Evolutionary conservation across 2,113 vertebrate species (phyloP).

Genomic region (Parotia lawesii): DNA sequence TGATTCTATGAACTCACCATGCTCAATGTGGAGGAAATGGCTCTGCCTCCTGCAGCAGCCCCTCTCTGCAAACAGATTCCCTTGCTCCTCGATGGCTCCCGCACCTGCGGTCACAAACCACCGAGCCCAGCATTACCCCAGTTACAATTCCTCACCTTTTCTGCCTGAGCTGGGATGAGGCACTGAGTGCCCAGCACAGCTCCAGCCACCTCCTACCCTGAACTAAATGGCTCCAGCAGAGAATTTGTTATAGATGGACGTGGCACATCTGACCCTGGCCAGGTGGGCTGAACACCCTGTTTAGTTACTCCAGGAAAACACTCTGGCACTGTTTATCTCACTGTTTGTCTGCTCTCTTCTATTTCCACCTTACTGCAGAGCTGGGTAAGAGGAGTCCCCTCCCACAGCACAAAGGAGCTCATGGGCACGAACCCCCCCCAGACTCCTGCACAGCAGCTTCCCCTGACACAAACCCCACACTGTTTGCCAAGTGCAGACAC

Average conservation of each 20-base stretch:
- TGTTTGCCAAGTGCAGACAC: background rate
- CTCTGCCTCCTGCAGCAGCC: conserved; percentile 77
- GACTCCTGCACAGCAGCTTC: background rate
- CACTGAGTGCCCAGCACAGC: background rate
- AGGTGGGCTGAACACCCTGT: background rate
- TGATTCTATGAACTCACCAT: conserved; percentile 45
- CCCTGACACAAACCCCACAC: background rate
- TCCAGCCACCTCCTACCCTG: background rate
- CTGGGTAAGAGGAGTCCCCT: background rate
- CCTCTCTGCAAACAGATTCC: conserved; percentile 71
- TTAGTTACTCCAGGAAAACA: background rate
- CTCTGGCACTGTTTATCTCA: background rate
- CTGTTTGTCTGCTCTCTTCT: background rate
- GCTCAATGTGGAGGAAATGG: conserved; percentile 71
- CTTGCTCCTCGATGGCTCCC: conserved; percentile 21
- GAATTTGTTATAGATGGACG: background rate
- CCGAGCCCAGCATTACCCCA: background rate
- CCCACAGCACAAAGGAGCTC: background rate
- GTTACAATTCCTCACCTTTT: background rate
- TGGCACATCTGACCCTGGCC: background rate
- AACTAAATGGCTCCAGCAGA: background rate
- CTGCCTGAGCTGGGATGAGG: background rate
- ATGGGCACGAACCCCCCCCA: background rate
- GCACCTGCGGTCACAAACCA: conserved; percentile 24
- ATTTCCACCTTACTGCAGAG: background rate